phyloP scores from a whole-genome alignment of 2,113 vertebrate genomes.

The Grus americana region DNA sequence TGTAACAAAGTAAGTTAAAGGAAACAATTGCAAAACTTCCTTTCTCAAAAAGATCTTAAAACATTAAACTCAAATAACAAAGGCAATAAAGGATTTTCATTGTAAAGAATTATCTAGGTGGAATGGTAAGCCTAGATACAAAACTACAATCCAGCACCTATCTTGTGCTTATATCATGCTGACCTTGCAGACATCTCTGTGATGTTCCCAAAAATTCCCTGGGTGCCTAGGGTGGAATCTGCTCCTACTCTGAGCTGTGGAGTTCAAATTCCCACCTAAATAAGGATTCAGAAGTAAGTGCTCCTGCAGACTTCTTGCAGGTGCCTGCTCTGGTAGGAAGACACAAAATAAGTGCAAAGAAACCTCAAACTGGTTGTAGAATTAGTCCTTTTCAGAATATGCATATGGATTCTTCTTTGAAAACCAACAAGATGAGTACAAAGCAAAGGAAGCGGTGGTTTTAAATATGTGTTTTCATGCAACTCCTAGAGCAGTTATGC shows the following conservation, averaged over 20 bases:
- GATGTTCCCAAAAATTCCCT: background rate
- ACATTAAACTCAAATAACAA: background rate
- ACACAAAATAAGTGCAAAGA: background rate
- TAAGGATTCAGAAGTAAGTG: background rate
- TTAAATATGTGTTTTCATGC: background rate
- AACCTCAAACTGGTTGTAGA: background rate
- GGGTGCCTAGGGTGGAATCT: background rate
- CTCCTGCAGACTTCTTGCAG: background rate
- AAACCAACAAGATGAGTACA: background rate
- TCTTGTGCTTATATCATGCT: background rate
- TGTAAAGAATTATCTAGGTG: background rate
- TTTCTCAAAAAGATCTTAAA: background rate
- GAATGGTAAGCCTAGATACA: background rate
- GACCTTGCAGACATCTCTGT: background rate
- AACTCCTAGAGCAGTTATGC: background rate
- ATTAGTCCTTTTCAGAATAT: background rate
- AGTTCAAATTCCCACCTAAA: background rate
- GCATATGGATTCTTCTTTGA: background rate
- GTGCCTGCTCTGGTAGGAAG: background rate
- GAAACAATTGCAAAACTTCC: background rate
- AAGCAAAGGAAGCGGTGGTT: background rate
- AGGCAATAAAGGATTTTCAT: background rate
- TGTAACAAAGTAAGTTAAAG: background rate
- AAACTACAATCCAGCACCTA: background rate
- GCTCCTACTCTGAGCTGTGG: background rate